phyloP scores from a whole-genome alignment of 2,113 vertebrate genomes.

The Sceloporus tristichus region DNA sequence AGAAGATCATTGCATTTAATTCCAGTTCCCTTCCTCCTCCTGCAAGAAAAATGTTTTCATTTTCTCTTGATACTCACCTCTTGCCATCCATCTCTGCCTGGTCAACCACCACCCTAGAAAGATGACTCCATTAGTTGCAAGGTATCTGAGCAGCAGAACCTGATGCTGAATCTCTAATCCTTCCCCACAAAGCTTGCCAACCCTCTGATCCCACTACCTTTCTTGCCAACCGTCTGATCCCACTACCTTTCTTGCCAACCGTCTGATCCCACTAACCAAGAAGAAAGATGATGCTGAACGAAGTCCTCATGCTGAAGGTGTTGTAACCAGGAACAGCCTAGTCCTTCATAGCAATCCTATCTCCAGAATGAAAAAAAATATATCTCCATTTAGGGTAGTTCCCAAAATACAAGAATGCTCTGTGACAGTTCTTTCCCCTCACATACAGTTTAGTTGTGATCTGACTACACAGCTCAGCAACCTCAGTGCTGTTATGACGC shows the following conservation, averaged over 20 bases:
- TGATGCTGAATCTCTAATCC: background rate
- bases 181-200: background rate
- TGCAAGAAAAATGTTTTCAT: background rate
- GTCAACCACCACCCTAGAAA: slow-evolving; percentile 27
- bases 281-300: background rate
- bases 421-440: background rate
- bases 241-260: too few species aligned
- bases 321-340: background rate
- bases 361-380: background rate
- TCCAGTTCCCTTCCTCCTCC: background rate
- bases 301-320: background rate
- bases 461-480: too few species aligned
- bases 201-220: background rate
- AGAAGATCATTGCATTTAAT: background rate
- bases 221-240: too few species aligned
- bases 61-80: background rate
- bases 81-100: background rate
- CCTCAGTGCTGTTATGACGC: too few species aligned
- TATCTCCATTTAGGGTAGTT: background rate
- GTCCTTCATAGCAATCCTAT: background rate
- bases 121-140: background rate
- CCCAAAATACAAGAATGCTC: too few species aligned
- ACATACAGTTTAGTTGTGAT: background rate
- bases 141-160: background rate
- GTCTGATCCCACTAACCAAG: slow-evolving; percentile 1